Base-by-base conservation (phyloP, 2,797 vertebrate genomes). In the Pseudochirops cupreus region DNA sequence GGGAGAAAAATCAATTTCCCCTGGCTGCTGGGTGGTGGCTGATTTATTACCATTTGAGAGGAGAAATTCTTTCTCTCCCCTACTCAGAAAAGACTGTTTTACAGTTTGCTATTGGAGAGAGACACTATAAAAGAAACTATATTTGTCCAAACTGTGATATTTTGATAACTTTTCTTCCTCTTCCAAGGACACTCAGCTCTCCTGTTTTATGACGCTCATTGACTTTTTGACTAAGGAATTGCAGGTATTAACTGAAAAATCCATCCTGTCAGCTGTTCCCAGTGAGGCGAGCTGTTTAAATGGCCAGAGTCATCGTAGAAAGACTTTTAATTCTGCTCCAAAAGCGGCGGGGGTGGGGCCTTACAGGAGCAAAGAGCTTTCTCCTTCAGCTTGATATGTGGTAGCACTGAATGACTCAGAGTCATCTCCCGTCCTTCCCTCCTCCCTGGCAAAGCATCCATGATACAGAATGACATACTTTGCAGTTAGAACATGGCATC, bases 1-100 rank as follows among this genome's bases (percentile, higher is more conserved):
- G 97, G 56, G 97, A 97, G 97, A 95, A 58, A 98, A 98, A 98
- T 98, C 98, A 93, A 98, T 98, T 98, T 95, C 96, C 97, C 97
- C 98, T 96, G 96, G 98, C 98, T 94, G 52, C 56, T 1, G 94
- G 52, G 95, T 94, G 97, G 92, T 96, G 97, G 97, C 97, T 98
- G 98, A 98, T 98, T 98, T 98, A 98, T 98, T 96, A 91, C 98
- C 0, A 31, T 93, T 6, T 9, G 91, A 94, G 97, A 96, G 97
- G 97, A 97, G 98, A 97, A 98, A 98, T 97, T 93, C 97, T 97
- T 98, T 97, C 96, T 98, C 97, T 98, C 95, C 91, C 95, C 4
- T 54, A 33, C 94, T 93, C 33, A 82, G 97, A 96, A 97, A 94
- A 96, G 93, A 74, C 54, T 90, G 97, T 95, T 97, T 97, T 97